Conservation (phyloP, 2,888 invertebrate species). For the Tortrix viridana region DNA sequence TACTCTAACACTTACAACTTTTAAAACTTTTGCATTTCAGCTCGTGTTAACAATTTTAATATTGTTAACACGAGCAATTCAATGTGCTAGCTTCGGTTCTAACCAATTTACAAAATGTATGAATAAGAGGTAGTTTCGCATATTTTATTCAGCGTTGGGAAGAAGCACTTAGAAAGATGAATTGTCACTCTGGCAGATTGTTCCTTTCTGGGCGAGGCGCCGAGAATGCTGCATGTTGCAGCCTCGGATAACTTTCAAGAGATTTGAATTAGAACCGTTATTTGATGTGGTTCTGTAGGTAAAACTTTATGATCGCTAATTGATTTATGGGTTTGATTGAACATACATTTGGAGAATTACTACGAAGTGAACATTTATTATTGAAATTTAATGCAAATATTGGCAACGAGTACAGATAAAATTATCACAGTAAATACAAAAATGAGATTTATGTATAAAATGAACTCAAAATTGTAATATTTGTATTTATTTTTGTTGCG, state of each 20-base stretch:
- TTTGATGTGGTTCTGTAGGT: background rate
- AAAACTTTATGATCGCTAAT: too few relatives aligned
- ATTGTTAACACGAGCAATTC: background rate
- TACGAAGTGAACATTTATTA: too few relatives aligned
- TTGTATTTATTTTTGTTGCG: too few relatives aligned
- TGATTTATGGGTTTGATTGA: too few relatives aligned
- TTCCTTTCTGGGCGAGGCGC: conserved; percentile 46
- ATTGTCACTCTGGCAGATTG: conserved; percentile 73
- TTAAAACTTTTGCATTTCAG: too few relatives aligned
- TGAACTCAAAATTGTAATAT: too few relatives aligned
- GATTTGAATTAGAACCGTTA: conserved; percentile 1
- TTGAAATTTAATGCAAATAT: too few relatives aligned
- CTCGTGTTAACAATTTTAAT: conserved; percentile 1
- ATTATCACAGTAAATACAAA: too few relatives aligned
- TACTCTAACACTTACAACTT: too few relatives aligned
- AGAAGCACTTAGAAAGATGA: conserved; percentile 71
- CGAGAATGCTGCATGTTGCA: conserved; percentile 38
- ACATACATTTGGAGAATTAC: too few relatives aligned
- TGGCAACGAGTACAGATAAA: too few relatives aligned
- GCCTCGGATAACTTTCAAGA: conserved; percentile 2
- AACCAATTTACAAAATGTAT: conserved; percentile 56
- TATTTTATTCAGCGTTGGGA: conserved; percentile 64
- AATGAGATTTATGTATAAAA: too few relatives aligned
- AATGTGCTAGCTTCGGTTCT: conserved; percentile 40
- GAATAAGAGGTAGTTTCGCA: conserved; percentile 67